Evolutionary conservation across 92 coral and sea anemone genomes (phyloP), one percentile per base, ranked within the genome.

Genomic region (Umimayanthus kanabou): DNA sequence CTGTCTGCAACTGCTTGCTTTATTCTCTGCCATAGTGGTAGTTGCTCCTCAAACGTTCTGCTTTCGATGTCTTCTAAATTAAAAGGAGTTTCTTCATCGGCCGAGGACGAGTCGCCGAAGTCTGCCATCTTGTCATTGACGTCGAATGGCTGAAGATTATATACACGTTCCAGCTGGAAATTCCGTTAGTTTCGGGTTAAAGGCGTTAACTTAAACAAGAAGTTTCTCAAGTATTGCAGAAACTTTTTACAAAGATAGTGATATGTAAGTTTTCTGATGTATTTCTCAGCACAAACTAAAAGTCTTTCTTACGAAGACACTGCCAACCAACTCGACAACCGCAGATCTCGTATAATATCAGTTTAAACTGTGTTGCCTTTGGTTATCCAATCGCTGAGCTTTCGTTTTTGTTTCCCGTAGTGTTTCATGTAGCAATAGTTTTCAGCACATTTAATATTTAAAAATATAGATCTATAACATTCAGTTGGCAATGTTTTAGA

Each of bases 51-150:
- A 69, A 94, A 93, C 0, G 94, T 86, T 67, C 84, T 82, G 64
- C 89, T 91, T 28, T 95, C 98, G 39, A 95, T 91, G 79, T 95
- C 98, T 85, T 95, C 98, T 72, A 85, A 87, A 69, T 95, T 80
- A 58, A 95, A 95, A 1, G 98, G 96, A 55, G 94, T 93, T 45
- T 89, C 91, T 53, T 95, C 98, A 26, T 95, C 98, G 37, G 92
- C 94, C 6, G 96, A 90, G 1, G 92, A 87, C 22, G 94, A 92
- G 37, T 94, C 97, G 3, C 91, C 55, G 65, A 89, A 89, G 4
- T 88, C 95, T 50, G 93, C 90, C 97, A 94, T 94, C 33, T 82
- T 83, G 33, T 15, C 15, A 22, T 33, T 76, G 79, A 75, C 6
- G 50, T 26, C 40, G 30, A 45, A 39, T 40, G 53, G 47, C 55